These are phyloP conservation scores for Eunapius fragilis DNA, from an alignment of 37 sponge, comb jelly and placozoan species.

Conservation along the genomic window DNA sequence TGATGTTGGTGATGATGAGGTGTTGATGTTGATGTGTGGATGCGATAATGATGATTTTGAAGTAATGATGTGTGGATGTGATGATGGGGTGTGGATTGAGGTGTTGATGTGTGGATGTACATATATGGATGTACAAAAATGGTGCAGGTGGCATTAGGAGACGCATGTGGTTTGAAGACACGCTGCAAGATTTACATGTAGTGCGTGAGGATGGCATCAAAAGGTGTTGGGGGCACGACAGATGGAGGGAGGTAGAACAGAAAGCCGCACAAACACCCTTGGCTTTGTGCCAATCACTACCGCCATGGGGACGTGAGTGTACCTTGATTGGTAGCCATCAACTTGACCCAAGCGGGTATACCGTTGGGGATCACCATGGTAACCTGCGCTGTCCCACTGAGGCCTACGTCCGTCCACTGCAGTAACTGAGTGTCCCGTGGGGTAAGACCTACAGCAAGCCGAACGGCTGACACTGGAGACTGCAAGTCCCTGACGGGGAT, in stretches of 20 bases:
- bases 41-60: too few species aligned
- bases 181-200: too few species aligned
- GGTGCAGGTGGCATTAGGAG: too few species aligned
- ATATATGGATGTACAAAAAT: too few species aligned
- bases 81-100: too few species aligned
- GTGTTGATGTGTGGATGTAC: too few species aligned
- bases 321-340: slow-evolving; percentile 83
- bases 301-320: not conserved
- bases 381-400: slow-evolving; percentile 6
- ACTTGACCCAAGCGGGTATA: slow-evolving; percentile 54
- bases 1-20: too few species aligned
- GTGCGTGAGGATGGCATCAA: too few species aligned
- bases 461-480: slow-evolving; percentile 57
- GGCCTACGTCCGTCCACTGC: slow-evolving; percentile 51
- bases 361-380: slow-evolving; percentile 71
- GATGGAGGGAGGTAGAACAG: slow-evolving; percentile 2
- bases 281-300: not conserved
- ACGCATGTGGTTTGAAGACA: too few species aligned
- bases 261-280: not conserved
- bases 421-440: slow-evolving; percentile 44
- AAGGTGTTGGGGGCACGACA: too few species aligned
- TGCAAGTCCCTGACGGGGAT: slow-evolving; percentile 63
- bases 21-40: too few species aligned
- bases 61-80: too few species aligned
- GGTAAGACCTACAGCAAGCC: slow-evolving; percentile 63